A percentile compares a stretch with the other conserved stretches of the same genome.
phyloP scores from a whole-genome alignment of 2,113 vertebrate genomes.

The Embiotoca jacksoni region DNA sequence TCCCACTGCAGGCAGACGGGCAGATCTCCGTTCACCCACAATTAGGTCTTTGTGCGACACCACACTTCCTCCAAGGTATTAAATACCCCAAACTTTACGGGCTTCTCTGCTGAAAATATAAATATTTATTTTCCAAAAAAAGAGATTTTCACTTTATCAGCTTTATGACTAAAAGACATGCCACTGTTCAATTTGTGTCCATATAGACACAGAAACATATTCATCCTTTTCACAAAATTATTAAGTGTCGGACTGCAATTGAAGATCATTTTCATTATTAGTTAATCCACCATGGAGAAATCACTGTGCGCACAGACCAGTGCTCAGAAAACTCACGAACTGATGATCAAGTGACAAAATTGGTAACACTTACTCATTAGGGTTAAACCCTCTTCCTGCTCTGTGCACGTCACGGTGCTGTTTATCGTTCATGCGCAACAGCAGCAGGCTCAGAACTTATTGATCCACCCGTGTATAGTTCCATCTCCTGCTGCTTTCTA shows the following conservation, averaged over 20 bases:
- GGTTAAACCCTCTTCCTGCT: no score
- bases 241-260: background rate
- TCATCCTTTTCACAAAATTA: conserved; percentile 8
- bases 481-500: background rate
- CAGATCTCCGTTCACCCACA: conserved; percentile 70
- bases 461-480: no score
- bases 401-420: no score
- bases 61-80: conserved; percentile 63
- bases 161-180: background rate
- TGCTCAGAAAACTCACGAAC: no score
- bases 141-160: conserved; percentile 27
- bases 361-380: no score
- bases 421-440: no score
- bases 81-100: conserved; percentile 67
- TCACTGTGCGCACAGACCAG: no score
- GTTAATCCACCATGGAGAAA: background rate
- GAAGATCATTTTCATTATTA: background rate
- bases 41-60: conserved; percentile 76
- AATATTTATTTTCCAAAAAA: conserved; percentile 51
- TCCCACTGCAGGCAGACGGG: conserved; percentile 59
- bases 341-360: no score
- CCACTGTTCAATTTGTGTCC: conserved; percentile 34
- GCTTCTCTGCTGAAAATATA: conserved; percentile 51
- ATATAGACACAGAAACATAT: conserved; percentile 7
- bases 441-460: no score